phyloP scores from a whole-genome alignment of 2,113 vertebrate species.

The Gorilla gorilla region DNA sequence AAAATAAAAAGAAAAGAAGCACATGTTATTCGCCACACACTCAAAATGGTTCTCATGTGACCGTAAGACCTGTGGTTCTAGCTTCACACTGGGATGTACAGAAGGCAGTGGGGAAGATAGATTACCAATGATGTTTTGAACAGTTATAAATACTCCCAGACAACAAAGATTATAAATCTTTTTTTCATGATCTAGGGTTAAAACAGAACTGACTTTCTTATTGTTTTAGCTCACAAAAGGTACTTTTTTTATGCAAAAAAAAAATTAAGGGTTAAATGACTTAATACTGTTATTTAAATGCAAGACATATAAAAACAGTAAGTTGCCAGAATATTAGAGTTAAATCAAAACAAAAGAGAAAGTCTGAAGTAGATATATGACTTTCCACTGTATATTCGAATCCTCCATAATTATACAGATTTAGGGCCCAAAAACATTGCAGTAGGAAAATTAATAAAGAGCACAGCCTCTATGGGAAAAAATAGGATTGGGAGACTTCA shows the following conservation, averaged over 20 bases:
- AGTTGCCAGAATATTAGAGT: neutral
- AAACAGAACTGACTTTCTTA: neutral
- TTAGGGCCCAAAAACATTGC: neutral
- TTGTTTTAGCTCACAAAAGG: neutral
- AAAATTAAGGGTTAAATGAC: neutral
- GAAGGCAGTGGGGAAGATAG: neutral
- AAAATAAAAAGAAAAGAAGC: neutral
- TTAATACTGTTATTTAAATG: neutral
- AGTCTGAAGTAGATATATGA: neutral
- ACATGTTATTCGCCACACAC: neutral
- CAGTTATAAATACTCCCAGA: neutral
- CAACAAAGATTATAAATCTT: neutral
- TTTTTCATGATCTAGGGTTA: neutral
- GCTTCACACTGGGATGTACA: neutral
- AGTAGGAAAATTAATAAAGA: neutral
- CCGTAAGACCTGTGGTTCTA: neutral
- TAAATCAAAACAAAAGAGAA: slow-evolving; percentile 26
- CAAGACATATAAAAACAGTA: neutral
- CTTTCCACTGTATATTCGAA: neutral
- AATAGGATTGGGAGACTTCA: neutral
- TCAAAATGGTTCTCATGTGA: neutral
- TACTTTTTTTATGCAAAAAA: neutral
- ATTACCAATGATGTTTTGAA: neutral
- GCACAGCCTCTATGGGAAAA: neutral
- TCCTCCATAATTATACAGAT: neutral